Evolutionary conservation across 2,113 vertebrate genomes (phyloP).

Genomic region (Saguinus midas): DNA sequence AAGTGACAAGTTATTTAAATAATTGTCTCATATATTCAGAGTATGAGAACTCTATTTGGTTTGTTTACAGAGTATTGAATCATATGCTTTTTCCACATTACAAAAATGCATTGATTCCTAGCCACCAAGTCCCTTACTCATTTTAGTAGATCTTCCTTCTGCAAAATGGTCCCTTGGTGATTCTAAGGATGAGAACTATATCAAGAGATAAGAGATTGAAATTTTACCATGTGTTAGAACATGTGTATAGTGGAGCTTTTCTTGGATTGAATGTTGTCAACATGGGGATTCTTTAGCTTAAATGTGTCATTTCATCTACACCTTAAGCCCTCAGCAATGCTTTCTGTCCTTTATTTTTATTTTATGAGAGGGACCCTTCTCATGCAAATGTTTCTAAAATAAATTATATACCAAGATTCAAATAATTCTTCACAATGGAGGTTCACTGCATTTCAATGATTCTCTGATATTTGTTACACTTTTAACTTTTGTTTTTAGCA

Average conservation of each 20-base stretch:
- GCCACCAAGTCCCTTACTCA: constrained; percentile 33
- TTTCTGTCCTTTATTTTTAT: not conserved
- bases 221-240: constrained; percentile 72
- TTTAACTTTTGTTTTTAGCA: constrained; percentile 25
- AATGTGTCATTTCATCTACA: not conserved
- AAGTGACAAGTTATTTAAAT: constrained; percentile 60
- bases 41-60: not conserved
- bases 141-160: constrained; percentile 60
- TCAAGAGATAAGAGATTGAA: constrained; percentile 52
- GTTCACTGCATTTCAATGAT: not conserved
- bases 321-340: not conserved
- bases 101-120: constrained; percentile 41
- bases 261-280: constrained; percentile 46
- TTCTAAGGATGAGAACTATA: constrained; percentile 60
- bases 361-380: not conserved
- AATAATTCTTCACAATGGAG: not conserved
- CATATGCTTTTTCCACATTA: not conserved
- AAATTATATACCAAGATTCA: not conserved
- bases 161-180: constrained; percentile 68
- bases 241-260: constrained; percentile 65
- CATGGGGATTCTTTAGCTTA: not conserved
- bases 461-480: not conserved
- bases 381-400: not conserved
- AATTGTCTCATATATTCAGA: constrained; percentile 48
- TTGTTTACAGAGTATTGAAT: constrained; percentile 10